phyloP scores from a whole-genome alignment of 2,888 invertebrate genomes.

The Glyphotaelius pellucidus region DNA sequence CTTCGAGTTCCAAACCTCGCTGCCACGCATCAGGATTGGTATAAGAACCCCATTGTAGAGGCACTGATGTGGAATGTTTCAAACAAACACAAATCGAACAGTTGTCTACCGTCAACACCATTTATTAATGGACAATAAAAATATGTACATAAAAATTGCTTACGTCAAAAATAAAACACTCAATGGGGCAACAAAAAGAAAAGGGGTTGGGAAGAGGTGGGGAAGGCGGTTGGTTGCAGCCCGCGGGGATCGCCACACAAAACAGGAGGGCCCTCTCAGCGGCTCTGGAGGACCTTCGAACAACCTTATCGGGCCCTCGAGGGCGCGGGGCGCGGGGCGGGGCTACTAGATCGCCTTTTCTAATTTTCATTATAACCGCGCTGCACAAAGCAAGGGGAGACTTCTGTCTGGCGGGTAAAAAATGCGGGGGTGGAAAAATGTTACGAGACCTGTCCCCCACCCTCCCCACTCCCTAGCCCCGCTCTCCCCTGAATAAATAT shows the following conservation, averaged over 20 bases:
- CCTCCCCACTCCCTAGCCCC: neutral
- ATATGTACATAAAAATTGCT: slow-evolving; percentile 21
- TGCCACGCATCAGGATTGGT: neutral
- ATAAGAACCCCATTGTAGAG: neutral
- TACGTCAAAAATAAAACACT: slow-evolving; percentile 29
- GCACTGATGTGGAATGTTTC: neutral
- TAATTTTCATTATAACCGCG: slow-evolving; percentile 54
- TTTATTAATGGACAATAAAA: neutral
- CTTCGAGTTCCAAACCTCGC: neutral
- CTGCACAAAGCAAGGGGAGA: slow-evolving; percentile 44
- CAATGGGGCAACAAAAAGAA: slow-evolving; percentile 17
- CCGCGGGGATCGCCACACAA: slow-evolving; percentile 17
- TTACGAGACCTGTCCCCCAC: slow-evolving; percentile 39
- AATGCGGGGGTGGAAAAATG: slow-evolving; percentile 36
- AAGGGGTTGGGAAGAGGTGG: slow-evolving; percentile 30
- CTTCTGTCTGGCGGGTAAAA: slow-evolving; percentile 48
- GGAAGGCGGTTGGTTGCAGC: slow-evolving; percentile 43
- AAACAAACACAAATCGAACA: neutral
- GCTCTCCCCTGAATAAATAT: slow-evolving; percentile 29
- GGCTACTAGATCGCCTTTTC: slow-evolving; percentile 54
- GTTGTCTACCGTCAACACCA: neutral
- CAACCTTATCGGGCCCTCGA: slow-evolving; percentile 60
- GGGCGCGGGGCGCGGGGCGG: neutral
- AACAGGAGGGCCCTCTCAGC: slow-evolving; percentile 29
- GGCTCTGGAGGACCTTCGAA: slow-evolving; percentile 35